Evolutionary conservation across 1,140 invertebrate species (phyloP), one percentile per base, ranked within the genome.

Genomic region (Microplitis mediator): DNA sequence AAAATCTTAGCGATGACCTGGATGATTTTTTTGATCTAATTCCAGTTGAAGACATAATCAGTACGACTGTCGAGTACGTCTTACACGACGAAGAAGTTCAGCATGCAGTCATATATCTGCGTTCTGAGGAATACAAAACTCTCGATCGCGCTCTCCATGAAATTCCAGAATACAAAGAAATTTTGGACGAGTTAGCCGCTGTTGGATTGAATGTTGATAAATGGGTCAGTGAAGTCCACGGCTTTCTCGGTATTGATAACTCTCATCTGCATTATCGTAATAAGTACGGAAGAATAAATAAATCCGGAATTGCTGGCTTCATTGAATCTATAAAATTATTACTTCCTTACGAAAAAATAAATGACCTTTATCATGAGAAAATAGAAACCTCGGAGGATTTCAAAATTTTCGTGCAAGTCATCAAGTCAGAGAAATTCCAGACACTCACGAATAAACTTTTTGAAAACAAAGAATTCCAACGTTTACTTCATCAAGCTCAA

Each of bases 341-440:
- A 8, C 61, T 76, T n/a, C 75, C 75, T 5, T 50, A 67, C 8
- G 51, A 66, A 11, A 51, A 76, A 58, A 76, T 76, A 39, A 68
- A 71, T 23, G 52, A 52, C 3, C 68, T 76, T n/a, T 76, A 74
- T 34, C 50, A 76, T 63, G 63, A 74, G 23, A 76, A 76, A 67
- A 11, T 76, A 5, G 58, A 67, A 36, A 56, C 51, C 35, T 70
- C 67, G 32, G 58, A 73, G 31, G 75, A 64, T 16, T 76, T 76
- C 39, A 52, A 32, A 16, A 34, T 52, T 6, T 62, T 76, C 23
- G 39, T 76, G 11, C 31, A 51, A 4, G 13, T 62, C 14, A 60
- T 76, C 35, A 71, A 50, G 23, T 65, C 68, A 23, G 63, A 70
- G 4, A 69, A 74, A 36, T 71, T 75, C 64, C 61, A 75, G 52